Base-by-base conservation (phyloP, 2,113 vertebrate species). In the Gulo gulo region DNA sequence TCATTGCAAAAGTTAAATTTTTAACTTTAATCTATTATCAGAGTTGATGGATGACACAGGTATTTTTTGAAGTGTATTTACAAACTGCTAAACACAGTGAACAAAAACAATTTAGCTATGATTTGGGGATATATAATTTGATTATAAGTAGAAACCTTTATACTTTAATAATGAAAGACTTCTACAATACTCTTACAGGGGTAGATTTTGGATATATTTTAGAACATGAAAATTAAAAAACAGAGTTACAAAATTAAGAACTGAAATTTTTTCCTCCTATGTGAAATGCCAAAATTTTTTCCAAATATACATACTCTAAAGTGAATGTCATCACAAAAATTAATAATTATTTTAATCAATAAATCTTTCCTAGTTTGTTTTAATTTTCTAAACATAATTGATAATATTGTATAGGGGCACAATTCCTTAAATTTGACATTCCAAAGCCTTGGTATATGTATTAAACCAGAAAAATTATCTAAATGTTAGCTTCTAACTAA, bases 1-100 rank as follows among this genome's bases (percentile, higher is more conserved):
- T 76, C 45, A 45, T 15, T 76, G 73, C 42, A 29, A 76, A 45
- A 29, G 29, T 86, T 63, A 81, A 95, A 80, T 15, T 80, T 45
- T 96, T 84, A 82, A 80, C 45, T 94, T 63, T 96, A 69, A 78
- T 84, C 42, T 84, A 92, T 86, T 74, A 90, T 83, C 36, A 94
- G 52, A 80, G 8, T 82, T 88, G 24, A 87, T 82, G 31, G 5
- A 16, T 42, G 47, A 81, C 52, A 57, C 1, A 65, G 21, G 3
- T 84, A 61, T 63, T 94, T 92, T 74, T 89, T 8, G 26, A 87
- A 78, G 79, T 57, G 4, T 69, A 93, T 80, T 95, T 69, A 71
- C 29, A 76, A 42, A 63, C 63, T 81, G 50, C 63, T 91, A 80
- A 96, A 78, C 20, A 88, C 39, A 73, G 36, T 42, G 39, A 18